Percentiles rank a stretch among this genome's conserved stretches.
These are phyloP conservation scores for Coturnix japonica DNA, from an alignment of 2,113 vertebrate genomes.

Conservation along the genomic window DNA sequence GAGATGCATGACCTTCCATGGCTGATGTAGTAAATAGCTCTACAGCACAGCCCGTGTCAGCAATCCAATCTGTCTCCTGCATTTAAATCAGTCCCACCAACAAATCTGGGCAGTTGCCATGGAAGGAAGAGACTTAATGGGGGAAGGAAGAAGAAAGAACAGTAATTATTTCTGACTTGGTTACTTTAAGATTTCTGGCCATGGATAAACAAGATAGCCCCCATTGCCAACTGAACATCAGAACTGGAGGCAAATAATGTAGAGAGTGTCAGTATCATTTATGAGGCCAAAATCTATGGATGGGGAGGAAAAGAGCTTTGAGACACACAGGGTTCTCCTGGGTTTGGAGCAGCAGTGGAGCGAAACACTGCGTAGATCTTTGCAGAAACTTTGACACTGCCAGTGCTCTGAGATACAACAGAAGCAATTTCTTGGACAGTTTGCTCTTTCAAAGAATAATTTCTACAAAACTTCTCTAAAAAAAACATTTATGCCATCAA, in stretches of 20 bases:
- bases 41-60: not conserved
- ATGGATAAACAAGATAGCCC: not conserved
- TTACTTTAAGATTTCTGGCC: not conserved
- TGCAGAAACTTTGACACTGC: not conserved
- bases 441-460: not conserved
- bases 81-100: not conserved
- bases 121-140: not conserved
- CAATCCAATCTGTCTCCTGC: not conserved
- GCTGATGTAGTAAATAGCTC: not conserved
- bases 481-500: not conserved
- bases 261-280: not conserved
- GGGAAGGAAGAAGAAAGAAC: not conserved
- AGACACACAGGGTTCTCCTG: not conserved
- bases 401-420: not conserved
- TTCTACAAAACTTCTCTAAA: slow-evolving; percentile 3
- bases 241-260: not conserved
- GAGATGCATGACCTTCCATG: not conserved
- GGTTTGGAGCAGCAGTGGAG: not conserved
- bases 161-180: not conserved
- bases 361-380: not conserved
- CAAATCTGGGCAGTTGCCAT: not conserved
- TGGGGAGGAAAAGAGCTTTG: not conserved
- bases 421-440: not conserved
- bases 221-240: not conserved
- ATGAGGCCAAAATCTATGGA: not conserved